Evolutionary conservation across 2,888 invertebrate genomes (phyloP), one percentile per base, ranked within the genome.

Genomic region (Nesidiocoris tenuis): DNA sequence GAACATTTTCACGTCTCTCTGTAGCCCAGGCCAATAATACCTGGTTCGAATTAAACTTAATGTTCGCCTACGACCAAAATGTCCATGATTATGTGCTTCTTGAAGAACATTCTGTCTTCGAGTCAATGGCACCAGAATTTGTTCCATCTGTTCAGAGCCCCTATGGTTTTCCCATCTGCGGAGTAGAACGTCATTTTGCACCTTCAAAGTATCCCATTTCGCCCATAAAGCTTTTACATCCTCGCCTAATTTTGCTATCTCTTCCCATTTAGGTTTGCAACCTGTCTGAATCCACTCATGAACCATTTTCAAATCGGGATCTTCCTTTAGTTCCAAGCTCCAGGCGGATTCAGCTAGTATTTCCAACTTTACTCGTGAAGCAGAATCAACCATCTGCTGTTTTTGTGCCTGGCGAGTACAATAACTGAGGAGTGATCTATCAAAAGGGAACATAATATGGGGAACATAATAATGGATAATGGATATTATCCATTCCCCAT

Each of bases 181-280:
- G 3, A 39, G 5, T 39, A 39, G 12, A 39, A 64, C 23, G 7
- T 22, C 65, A 5, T 64, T 22, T 12, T 12, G 12, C 7, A 64
- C n/a, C 1, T 70, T 39, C 7, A 81, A 17, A 0, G 79, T 80
- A 63, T 80, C 79, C 57, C 56, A 63, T 18, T 23, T 19, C n/a
- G 25, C 72, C 72, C 61, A 72, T 0, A 56, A 23, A 59, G 23
- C 22, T 16, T 68, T 68, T 1, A 25, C 22, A n/a, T 18, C 57
- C 9, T 54, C 16, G 2, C 66, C 19, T 0, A n/a, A 19, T 5
- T 18, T 16, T 3, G 19, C 17, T 5, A 75, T 66, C 12, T 56
- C 67, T 3, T 67, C 22, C 19, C 19, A 3, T 1, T 56, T 39
- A 1, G 75, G 68, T 17, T 25, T 17, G 39, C 25, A 25, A 0